phyloP scores from a whole-genome alignment of 2,888 invertebrate species.

The Dryobota labecula region DNA sequence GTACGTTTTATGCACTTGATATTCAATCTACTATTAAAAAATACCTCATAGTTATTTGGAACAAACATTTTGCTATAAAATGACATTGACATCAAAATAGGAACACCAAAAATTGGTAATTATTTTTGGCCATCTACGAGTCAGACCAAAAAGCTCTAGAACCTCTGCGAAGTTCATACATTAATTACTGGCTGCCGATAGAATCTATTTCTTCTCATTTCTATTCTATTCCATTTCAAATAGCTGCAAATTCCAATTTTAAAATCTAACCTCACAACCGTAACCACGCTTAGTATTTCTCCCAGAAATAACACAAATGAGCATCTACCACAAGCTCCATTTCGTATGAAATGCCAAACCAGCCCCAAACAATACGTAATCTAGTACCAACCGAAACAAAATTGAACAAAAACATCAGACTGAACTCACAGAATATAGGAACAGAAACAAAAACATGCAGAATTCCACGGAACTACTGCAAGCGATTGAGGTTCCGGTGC shows the following conservation, averaged over 20 bases:
- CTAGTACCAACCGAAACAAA: slow-evolving; percentile 13
- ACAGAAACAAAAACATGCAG: slow-evolving; percentile 44
- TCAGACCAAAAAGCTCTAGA: neutral
- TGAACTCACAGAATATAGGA: slow-evolving; percentile 35
- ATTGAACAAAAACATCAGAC: slow-evolving; percentile 39
- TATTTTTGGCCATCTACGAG: neutral
- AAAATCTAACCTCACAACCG: neutral
- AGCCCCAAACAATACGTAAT: slow-evolving; percentile 12
- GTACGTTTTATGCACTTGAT: no score
- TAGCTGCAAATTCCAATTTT: neutral
- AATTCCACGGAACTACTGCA: slow-evolving; percentile 48
- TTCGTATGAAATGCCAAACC: slow-evolving; percentile 2
- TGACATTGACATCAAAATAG: neutral
- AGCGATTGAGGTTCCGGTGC: slow-evolving; percentile 54
- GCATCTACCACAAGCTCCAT: neutral
- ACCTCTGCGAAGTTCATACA: neutral
- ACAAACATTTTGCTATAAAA: neutral
- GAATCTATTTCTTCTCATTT: neutral
- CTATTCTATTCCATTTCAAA: neutral
- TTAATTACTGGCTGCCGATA: neutral
- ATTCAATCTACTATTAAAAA: no score
- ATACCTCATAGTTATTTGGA: neutral
- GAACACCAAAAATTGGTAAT: neutral
- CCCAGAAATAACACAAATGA: neutral
- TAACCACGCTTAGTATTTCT: neutral